Evolutionary conservation across 2,888 invertebrate species (phyloP).

Genomic region (Pristionchus maxplancki): DNA sequence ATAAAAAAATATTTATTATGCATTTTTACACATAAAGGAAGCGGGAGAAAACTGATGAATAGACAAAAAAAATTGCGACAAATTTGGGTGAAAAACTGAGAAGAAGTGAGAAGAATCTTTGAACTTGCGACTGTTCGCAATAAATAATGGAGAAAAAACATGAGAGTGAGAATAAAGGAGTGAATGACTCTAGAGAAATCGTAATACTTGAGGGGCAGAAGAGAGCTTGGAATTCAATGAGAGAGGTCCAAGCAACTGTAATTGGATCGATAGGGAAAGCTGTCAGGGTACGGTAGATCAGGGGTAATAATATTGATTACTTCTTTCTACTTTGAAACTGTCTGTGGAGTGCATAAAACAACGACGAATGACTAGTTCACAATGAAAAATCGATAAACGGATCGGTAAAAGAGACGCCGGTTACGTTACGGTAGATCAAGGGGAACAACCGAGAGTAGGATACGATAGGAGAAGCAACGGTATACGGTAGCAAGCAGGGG

Average conservation of each 20-base stretch:
- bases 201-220: slow-evolving; percentile 33
- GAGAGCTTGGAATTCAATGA: slow-evolving; percentile 9
- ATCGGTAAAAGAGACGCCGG: not conserved
- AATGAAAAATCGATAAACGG: slow-evolving; percentile 43
- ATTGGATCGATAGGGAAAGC: slow-evolving; percentile 28
- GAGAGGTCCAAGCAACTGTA: slow-evolving; percentile 20
- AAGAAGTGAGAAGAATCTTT: slow-evolving; percentile 27
- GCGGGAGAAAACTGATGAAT: not conserved
- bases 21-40: slow-evolving; percentile 15
- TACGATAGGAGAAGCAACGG: slow-evolving; percentile 48
- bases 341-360: slow-evolving; percentile 33
- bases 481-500: slow-evolving; percentile 42
- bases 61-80: not conserved
- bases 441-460: slow-evolving; percentile 35
- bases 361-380: slow-evolving; percentile 41
- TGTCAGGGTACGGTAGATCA: slow-evolving; percentile 20
- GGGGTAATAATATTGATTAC: not conserved
- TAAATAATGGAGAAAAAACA: slow-evolving; percentile 6
- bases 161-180: not conserved
- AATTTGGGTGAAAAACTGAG: slow-evolving; percentile 22
- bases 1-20: slow-evolving; percentile 28
- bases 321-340: not conserved
- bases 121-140: slow-evolving; percentile 5
- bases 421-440: slow-evolving; percentile 8
- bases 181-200: slow-evolving; percentile 26